Evolutionary conservation across 2,888 invertebrate genomes (phyloP), one percentile per base, ranked within the genome.

Genomic region (Drosophila stalkeri): DNA sequence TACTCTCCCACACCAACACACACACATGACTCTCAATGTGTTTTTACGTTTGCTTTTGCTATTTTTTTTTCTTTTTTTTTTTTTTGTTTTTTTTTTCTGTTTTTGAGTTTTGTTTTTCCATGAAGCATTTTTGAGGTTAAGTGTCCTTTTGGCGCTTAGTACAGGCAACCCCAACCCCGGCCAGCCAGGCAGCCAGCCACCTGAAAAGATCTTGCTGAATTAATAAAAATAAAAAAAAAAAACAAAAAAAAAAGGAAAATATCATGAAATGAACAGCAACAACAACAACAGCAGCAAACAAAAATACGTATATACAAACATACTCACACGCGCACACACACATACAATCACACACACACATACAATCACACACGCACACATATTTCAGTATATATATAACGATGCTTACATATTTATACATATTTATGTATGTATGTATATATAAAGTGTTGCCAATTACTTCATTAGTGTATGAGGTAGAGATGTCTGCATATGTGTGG

Each of bases 401-500:
- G 54, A 55, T 55, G 39, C 54, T 55, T 56, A 56, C 55, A 56
- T 56, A 41, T 55, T 23, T 55, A 35, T 63, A 62, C 35, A 64
- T 71, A 73, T 72, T 79, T 57, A 80, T 78, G 69, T 46, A 49
- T 63, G 41, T 55, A 72, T 70, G 72, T 86, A 78, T 72, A 86
- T 62, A 77, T 78, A 77, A 87, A 90, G 90, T 87, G 90, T 89
- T 87, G 89, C 90, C 87, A 90, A 87, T 87, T 87, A 87, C 87
- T 87, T 87, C 89, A 87, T 87, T 90, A 87, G 82, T 85, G 85
- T 87, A 89, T 89, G 86, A 82, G 86, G 83, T 90, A 86, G 84
- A 88, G 86, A 88, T 90, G 89, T 90, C 90, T 86, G 86, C 86
- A 89, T 88, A 89, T 86, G 86, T 88, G 89, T 88, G 86, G 88